These are phyloP conservation scores for Casuarius casuarius DNA, from an alignment of 2,113 vertebrate species.

Conservation along the genomic window DNA sequence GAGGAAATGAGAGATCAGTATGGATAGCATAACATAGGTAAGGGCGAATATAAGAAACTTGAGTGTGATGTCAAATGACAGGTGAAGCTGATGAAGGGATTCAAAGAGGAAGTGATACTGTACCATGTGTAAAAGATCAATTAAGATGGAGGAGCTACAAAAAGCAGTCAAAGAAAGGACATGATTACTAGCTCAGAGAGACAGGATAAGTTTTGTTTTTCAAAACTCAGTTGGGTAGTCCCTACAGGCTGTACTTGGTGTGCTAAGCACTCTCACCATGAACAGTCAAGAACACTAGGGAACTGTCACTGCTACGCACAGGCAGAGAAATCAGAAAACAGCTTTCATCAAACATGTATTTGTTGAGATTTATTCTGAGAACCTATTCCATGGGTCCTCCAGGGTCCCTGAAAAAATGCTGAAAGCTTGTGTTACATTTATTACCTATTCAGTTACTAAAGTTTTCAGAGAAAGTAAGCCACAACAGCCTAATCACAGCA, in stretches of 20 bases:
- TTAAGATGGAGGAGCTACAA: background rate
- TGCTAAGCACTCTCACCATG: background rate
- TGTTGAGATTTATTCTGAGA: background rate
- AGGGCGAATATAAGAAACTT: background rate
- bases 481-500: background rate
- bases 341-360: background rate
- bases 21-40: background rate
- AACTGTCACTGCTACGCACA: background rate
- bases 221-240: background rate
- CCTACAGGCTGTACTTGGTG: background rate
- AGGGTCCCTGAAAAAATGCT: background rate
- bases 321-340: conserved; percentile 7
- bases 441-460: background rate
- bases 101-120: background rate
- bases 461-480: background rate
- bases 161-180: background rate
- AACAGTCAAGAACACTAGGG: background rate
- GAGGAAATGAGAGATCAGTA: background rate
- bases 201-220: background rate
- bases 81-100: background rate
- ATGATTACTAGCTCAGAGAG: background rate
- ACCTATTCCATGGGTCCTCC: background rate
- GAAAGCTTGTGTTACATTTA: background rate
- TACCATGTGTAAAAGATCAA: background rate
- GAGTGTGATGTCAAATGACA: background rate